Conservation (phyloP, 2,888 invertebrate genomes). For the Lepidocyrtoides sp. region DNA sequence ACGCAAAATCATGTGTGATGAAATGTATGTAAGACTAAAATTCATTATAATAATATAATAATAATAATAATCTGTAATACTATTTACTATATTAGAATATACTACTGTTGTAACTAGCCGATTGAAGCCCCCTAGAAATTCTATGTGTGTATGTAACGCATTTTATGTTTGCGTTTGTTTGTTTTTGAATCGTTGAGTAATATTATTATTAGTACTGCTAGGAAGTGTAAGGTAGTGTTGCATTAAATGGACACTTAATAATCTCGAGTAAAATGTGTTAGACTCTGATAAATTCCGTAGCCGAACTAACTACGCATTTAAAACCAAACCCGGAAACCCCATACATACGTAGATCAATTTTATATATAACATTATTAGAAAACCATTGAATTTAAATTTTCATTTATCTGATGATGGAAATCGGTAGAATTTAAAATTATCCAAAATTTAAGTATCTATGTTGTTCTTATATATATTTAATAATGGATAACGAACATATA, state of each 20-base stretch:
- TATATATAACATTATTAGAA: constrained; percentile 47
- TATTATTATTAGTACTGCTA: constrained; percentile 5
- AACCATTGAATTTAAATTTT: constrained; percentile 22
- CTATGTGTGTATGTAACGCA: constrained; percentile 55
- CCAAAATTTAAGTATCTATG: neutral
- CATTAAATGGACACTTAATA: constrained; percentile 19
- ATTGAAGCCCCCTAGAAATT: neutral
- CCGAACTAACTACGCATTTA: constrained; percentile 47
- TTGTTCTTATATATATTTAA: constrained; percentile 41
- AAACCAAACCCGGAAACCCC: constrained; percentile 28
- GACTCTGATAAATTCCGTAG: constrained; percentile 43
- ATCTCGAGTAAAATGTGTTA: constrained; percentile 48
- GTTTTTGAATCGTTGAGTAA: constrained; percentile 12
- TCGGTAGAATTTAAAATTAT: constrained; percentile 14
- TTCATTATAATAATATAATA: constrained; percentile 34
- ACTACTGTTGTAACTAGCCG: constrained; percentile 31
- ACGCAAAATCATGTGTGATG: constrained; percentile 77
- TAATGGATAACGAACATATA: constrained; percentile 45
- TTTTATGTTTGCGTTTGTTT: constrained; percentile 40
- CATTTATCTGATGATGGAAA: constrained; percentile 32
- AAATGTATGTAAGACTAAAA: constrained; percentile 79
- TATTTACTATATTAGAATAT: constrained; percentile 5
- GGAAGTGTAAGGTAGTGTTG: constrained; percentile 19
- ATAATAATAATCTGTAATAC: constrained; percentile 34
- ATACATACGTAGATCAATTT: constrained; percentile 32